Conservation (phyloP, 2,797 vertebrate species). For the Benthosema pterotum region DNA sequence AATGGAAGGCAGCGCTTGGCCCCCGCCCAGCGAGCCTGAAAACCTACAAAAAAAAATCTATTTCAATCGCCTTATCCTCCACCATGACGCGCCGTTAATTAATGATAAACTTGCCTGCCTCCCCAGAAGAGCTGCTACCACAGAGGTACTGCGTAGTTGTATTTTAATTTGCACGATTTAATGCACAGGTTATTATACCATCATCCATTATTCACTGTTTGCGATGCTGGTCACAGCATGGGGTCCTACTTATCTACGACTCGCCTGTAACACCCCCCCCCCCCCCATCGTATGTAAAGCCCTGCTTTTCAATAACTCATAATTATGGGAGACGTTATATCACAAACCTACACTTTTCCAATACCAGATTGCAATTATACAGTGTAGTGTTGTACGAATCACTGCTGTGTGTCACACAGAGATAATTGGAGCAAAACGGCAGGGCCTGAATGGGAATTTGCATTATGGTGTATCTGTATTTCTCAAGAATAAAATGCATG, state of each 20-base stretch:
- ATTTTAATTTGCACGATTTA: constrained; percentile 36
- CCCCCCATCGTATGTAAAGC: constrained; percentile 27
- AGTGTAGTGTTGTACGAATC: constrained; percentile 26
- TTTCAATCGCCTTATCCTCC: constrained; percentile 67
- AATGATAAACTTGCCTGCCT: constrained; percentile 32
- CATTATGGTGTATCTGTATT: constrained; percentile 16
- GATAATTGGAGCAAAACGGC: constrained; percentile 41
- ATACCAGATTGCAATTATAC: constrained; percentile 49
- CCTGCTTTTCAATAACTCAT: constrained; percentile 48
- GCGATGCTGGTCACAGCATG: constrained; percentile 18
- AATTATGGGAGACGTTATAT: constrained; percentile 43
- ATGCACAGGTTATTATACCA: constrained; percentile 34
- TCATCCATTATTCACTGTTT: constrained; percentile 39
- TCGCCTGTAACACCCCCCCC: constrained; percentile 26
- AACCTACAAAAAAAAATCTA: constrained; percentile 75
- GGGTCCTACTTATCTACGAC: constrained; percentile 36
- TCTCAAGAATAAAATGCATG: constrained; percentile 8
- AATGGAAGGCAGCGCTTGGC: constrained; percentile 60
- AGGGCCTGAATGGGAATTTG: constrained; percentile 13
- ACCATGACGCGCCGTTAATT: constrained; percentile 36
- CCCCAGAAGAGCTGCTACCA: constrained; percentile 6
- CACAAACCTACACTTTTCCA: constrained; percentile 28
- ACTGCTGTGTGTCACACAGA: constrained; percentile 31
- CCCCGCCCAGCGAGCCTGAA: constrained; percentile 53
- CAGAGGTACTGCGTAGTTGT: constrained; percentile 12